A percentile compares a stretch with the other conserved stretches of the same genome.
Conservation (phyloP, 2,888 invertebrate species). For the Isoperla grammatica region DNA sequence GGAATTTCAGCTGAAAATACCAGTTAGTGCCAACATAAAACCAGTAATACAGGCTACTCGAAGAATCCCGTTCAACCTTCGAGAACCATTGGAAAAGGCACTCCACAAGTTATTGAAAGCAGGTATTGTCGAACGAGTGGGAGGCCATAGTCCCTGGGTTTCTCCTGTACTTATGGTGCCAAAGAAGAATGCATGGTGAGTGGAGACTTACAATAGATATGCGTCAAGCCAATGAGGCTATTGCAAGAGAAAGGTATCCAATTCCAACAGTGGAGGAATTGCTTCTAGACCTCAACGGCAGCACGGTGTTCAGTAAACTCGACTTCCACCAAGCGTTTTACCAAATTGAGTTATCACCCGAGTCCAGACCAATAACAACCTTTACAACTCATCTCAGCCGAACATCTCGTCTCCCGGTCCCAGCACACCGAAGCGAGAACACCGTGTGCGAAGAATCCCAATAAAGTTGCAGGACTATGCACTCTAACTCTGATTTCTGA, state of each 20-base stretch:
- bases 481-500: too few species aligned
- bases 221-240: conserved; percentile 32
- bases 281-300: conserved; percentile 32
- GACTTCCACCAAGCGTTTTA: conserved; percentile 40
- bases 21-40: background rate
- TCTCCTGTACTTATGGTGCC: conserved; percentile 34
- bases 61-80: background rate
- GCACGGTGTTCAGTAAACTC: conserved; percentile 35
- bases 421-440: too few species aligned
- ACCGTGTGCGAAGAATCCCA: too few species aligned
- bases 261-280: conserved; percentile 33
- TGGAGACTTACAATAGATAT: conserved; percentile 36
- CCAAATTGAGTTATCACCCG: conserved; percentile 38
- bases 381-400: conserved; percentile 40
- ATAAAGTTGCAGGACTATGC: too few species aligned
- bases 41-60: background rate
- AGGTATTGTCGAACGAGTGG: conserved; percentile 26
- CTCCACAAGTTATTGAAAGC: conserved; percentile 9
- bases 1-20: background rate
- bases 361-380: conserved; percentile 39
- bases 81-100: conserved; percentile 34
- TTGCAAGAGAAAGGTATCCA: conserved; percentile 33
- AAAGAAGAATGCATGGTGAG: conserved; percentile 32
- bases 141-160: conserved; percentile 27
- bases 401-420: too few species aligned